Evolutionary conservation across 1,140 invertebrate genomes (phyloP).

Genomic region (Lucilia sericata): DNA sequence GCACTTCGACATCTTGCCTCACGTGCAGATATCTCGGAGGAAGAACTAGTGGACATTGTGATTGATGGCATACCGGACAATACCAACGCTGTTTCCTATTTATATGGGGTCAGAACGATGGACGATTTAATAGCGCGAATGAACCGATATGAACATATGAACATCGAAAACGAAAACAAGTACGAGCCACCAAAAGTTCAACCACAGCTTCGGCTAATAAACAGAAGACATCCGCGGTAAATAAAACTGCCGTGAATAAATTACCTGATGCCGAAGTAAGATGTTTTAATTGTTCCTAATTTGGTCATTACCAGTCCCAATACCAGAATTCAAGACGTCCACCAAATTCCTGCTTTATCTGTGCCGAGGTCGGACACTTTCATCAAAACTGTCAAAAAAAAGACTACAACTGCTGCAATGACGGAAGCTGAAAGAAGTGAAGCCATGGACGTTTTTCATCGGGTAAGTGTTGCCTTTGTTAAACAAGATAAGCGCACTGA

Average conservation of each 20-base stretch:
- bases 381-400: not conserved
- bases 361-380: not conserved
- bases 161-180: not conserved
- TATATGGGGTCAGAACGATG: not conserved
- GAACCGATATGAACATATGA: not conserved
- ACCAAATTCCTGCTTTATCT: not conserved
- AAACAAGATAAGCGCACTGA: too few relatives aligned
- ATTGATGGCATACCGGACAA: not conserved
- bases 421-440: not conserved
- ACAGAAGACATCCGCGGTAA: not conserved
- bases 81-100: not conserved
- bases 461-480: too few relatives aligned
- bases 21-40: not conserved
- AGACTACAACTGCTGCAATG: not conserved
- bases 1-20: too few relatives aligned
- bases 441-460: not conserved
- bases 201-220: not conserved
- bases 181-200: not conserved
- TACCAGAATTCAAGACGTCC: not conserved
- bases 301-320: not conserved
- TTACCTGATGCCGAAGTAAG: not conserved
- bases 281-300: not conserved
- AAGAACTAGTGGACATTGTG: not conserved
- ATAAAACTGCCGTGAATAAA: too few relatives aligned
- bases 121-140: not conserved